These are phyloP conservation scores for Uloborus diversus DNA, from an alignment of 1,140 invertebrate species.

Conservation along the genomic window DNA sequence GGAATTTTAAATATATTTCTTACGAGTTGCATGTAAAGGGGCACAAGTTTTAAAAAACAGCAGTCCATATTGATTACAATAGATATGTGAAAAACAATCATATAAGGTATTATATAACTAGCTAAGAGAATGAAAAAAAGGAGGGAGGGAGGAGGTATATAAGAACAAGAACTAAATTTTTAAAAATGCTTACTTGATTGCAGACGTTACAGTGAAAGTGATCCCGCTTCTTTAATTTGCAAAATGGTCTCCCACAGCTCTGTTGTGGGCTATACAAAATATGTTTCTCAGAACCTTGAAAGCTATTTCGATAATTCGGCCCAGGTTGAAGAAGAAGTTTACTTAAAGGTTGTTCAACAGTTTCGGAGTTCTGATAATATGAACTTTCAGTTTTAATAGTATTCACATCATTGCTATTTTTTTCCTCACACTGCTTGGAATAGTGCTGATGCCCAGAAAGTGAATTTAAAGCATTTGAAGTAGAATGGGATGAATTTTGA, in stretches of 20 bases:
- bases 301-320: constrained; percentile 65
- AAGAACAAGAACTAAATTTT: too few relatives aligned
- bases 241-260: constrained; percentile 82
- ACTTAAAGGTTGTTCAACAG: constrained; percentile 58
- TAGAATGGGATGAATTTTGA: constrained; percentile 46
- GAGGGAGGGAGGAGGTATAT: too few relatives aligned
- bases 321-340: constrained; percentile 63
- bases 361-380: constrained; percentile 27
- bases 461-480: constrained; percentile 49
- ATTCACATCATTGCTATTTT: constrained; percentile 39
- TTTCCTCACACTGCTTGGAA: constrained; percentile 34
- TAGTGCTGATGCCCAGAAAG: constrained; percentile 26
- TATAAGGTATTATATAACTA: too few relatives aligned
- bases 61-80: too few relatives aligned
- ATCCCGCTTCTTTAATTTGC: constrained; percentile 83
- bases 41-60: too few relatives aligned
- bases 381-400: constrained; percentile 37
- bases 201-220: constrained; percentile 89
- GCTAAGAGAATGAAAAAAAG: too few relatives aligned
- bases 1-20: too few relatives aligned
- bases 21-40: too few relatives aligned
- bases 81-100: too few relatives aligned
- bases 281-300: constrained; percentile 53
- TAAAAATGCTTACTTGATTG: constrained; percentile 72
- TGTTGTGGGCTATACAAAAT: constrained; percentile 69